phyloP scores from a whole-genome alignment of 64 coral and sea anemone genomes.

The Cladopsammia gracilis region DNA sequence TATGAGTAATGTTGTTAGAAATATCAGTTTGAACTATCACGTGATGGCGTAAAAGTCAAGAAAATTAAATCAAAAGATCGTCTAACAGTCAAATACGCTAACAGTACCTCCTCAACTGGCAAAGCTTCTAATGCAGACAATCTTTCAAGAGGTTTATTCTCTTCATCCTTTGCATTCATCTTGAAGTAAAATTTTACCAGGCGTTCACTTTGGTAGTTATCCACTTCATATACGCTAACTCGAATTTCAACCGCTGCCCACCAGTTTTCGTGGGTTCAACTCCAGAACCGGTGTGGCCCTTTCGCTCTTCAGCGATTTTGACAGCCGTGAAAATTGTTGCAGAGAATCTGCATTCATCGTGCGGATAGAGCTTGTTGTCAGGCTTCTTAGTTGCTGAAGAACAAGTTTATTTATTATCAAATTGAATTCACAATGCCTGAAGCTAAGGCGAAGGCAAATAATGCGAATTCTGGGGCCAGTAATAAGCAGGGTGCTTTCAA shows the following conservation, averaged over 20 bases:
- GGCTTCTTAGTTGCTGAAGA: not conserved
- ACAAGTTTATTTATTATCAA: not conserved
- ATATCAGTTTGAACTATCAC: no score
- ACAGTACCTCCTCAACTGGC: constrained; percentile 2
- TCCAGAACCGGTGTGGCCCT: not conserved
- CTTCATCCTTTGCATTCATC: not conserved
- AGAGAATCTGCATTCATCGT: constrained; percentile 44
- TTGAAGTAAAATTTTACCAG: not conserved
- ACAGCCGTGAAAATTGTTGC: not conserved
- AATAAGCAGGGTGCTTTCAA: constrained; percentile 87
- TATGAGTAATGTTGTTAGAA: no score
- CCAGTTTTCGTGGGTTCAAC: not conserved
- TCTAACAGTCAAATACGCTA: not conserved
- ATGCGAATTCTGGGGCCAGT: constrained; percentile 19
- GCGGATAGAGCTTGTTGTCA: no score
- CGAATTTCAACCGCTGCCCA: not conserved
- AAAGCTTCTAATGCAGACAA: not conserved
- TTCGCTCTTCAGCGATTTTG: no score
- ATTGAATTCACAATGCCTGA: constrained; percentile 86
- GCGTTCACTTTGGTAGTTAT: no score
- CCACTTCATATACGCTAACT: not conserved
- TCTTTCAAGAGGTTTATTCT: not conserved
- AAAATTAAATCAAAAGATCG: not conserved
- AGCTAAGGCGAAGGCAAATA: constrained; percentile 36
- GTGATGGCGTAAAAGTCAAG: not conserved